phyloP scores from a whole-genome alignment of 2,113 vertebrate genomes.

The Pipra filicauda region DNA sequence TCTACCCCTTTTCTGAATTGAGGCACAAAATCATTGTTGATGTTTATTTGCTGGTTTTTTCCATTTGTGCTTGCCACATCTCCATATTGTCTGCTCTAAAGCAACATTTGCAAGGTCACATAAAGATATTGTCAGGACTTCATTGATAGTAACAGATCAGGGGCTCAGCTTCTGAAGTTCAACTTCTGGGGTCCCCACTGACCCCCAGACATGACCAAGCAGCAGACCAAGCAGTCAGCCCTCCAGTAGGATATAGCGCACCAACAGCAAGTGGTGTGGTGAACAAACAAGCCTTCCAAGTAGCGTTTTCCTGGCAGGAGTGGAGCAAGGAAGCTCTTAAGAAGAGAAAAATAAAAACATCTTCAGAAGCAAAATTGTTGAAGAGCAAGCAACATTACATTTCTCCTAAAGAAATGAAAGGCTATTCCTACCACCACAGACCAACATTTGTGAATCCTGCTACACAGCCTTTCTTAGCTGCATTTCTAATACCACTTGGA shows the following conservation, averaged over 20 bases:
- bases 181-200: not conserved
- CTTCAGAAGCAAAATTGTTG: not conserved
- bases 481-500: not conserved
- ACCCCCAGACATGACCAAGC: not conserved
- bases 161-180: not conserved
- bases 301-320: not conserved
- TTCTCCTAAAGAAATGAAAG: not conserved
- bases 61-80: not conserved
- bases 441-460: not conserved
- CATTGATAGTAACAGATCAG: not conserved
- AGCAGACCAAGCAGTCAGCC: not conserved
- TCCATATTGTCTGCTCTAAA: not conserved
- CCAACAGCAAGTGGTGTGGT: not conserved
- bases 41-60: not conserved
- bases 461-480: not conserved
- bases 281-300: not conserved
- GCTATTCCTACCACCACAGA: not conserved
- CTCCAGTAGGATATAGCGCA: rapidly evolving
- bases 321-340: not conserved
- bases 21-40: rapidly evolving
- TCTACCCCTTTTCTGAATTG: not conserved
- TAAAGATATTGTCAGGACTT: not conserved
- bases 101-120: not conserved
- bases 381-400: not conserved
- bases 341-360: not conserved